Conservation (phyloP, 2,113 vertebrate species). For the Pollachius pollachius region DNA sequence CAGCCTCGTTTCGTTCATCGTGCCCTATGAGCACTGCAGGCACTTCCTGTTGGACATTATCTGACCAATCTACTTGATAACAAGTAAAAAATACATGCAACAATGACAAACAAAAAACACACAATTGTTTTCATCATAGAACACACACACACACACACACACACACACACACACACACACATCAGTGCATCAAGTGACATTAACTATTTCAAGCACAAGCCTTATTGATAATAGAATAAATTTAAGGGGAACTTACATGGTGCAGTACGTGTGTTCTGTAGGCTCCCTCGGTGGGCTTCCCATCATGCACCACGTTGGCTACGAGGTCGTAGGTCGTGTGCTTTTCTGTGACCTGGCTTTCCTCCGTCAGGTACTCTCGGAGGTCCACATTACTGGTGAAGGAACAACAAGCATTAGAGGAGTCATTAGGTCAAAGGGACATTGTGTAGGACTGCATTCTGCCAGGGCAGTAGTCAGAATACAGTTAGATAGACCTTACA, state of each 20-base stretch:
- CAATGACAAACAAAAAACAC: background rate
- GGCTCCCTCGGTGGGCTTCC: conserved; percentile 88
- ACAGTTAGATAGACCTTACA: no score
- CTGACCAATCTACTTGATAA: background rate
- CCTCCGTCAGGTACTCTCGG: conserved; percentile 90
- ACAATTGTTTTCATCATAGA: no score
- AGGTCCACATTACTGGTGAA: conserved; percentile 85
- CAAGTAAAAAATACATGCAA: no score
- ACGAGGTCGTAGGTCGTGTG: conserved; percentile 91
- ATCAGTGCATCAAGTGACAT: no score
- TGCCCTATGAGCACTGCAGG: background rate
- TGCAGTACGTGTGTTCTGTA: conserved; percentile 95
- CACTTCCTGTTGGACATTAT: background rate
- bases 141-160: no score
- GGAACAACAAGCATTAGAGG: background rate
- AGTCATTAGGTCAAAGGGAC: no score
- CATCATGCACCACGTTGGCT: conserved; percentile 92
- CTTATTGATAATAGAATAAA: no score
- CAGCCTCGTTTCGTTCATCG: background rate
- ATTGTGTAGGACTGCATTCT: no score
- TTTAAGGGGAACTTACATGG: conserved; percentile 77
- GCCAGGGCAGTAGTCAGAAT: no score
- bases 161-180: no score
- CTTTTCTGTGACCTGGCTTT: conserved; percentile 83
- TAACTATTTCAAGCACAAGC: no score